These are phyloP conservation scores for Xiphophorus birchmanni DNA, from an alignment of 2,797 vertebrate genomes.

Conservation along the genomic window DNA sequence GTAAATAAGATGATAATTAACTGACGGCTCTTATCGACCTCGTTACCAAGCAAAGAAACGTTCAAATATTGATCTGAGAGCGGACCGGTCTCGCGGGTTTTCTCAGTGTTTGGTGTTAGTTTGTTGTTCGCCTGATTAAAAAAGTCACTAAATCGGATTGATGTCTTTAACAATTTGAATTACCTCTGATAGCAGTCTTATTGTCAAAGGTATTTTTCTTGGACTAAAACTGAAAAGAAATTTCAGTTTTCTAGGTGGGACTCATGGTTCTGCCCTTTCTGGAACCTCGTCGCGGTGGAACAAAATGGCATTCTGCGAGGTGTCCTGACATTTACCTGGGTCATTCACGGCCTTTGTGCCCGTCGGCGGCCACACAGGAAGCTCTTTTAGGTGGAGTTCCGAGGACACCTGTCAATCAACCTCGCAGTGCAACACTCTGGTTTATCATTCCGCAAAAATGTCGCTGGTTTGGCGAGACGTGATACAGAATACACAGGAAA, in stretches of 20 bases:
- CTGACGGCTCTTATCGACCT: conserved; percentile 87
- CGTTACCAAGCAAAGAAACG: conserved; percentile 73
- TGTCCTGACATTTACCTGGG: conserved; percentile 67
- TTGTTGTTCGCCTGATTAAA: conserved; percentile 14
- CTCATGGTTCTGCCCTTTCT: conserved; percentile 50
- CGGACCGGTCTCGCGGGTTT: background rate
- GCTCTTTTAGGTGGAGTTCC: conserved; percentile 49
- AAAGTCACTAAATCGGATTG: conserved; percentile 3
- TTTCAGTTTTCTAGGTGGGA: conserved; percentile 5
- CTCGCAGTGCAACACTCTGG: background rate
- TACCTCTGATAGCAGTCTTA: background rate
- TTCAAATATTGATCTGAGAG: conserved; percentile 50
- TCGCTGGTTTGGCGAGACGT: conserved; percentile 13
- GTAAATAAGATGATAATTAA: conserved; percentile 59
- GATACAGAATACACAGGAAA: conserved; percentile 3
- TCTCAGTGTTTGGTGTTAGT: conserved; percentile 21
- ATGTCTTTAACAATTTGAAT: background rate
- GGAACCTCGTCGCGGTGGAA: conserved; percentile 25
- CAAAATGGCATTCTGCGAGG: conserved; percentile 39
- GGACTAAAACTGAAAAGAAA: conserved; percentile 7
- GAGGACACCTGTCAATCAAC: conserved; percentile 61
- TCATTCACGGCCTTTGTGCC: conserved; percentile 38
- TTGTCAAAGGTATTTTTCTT: background rate
- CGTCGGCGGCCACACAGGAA: conserved; percentile 41
- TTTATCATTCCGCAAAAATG: conserved; percentile 11